These are phyloP conservation scores for Eptesicus fuscus DNA, from an alignment of 2,113 vertebrate genomes.

Conservation along the genomic window DNA sequence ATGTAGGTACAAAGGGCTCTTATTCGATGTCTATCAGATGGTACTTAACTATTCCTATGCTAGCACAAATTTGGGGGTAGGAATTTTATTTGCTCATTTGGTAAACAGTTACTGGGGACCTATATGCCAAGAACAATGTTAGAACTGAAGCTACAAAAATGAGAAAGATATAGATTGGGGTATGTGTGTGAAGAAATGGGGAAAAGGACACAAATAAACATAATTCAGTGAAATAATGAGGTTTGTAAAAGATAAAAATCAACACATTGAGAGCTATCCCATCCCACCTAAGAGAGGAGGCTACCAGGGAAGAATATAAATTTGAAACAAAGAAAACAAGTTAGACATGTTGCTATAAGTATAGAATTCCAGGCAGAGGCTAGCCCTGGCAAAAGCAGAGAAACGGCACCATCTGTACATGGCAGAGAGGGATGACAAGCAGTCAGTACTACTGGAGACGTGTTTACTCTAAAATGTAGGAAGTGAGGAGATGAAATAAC, in stretches of 20 bases:
- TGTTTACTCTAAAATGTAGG: background rate
- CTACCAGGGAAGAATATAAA: background rate
- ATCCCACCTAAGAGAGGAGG: background rate
- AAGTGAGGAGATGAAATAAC: background rate
- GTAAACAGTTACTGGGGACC: background rate
- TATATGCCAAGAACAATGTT: background rate
- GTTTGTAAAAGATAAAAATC: background rate
- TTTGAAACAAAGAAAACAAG: conserved; percentile 8
- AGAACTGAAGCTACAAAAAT: conserved; percentile 24
- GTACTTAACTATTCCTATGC: background rate
- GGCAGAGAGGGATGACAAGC: background rate
- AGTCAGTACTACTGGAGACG: background rate
- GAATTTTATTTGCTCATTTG: background rate
- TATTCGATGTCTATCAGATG: background rate
- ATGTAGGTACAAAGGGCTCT: background rate
- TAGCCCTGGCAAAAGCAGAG: background rate
- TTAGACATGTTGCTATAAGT: background rate
- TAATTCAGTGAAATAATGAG: background rate
- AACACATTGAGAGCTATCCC: background rate
- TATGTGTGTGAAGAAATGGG: background rate
- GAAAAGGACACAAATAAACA: background rate
- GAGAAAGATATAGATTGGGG: background rate
- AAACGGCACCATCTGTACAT: background rate
- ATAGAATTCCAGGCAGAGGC: background rate
- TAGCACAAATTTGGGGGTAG: background rate